A percentile compares a stretch with the other conserved stretches of the same genome.
Conservation (phyloP, 2,113 vertebrate genomes). For the Carassius auratus region DNA sequence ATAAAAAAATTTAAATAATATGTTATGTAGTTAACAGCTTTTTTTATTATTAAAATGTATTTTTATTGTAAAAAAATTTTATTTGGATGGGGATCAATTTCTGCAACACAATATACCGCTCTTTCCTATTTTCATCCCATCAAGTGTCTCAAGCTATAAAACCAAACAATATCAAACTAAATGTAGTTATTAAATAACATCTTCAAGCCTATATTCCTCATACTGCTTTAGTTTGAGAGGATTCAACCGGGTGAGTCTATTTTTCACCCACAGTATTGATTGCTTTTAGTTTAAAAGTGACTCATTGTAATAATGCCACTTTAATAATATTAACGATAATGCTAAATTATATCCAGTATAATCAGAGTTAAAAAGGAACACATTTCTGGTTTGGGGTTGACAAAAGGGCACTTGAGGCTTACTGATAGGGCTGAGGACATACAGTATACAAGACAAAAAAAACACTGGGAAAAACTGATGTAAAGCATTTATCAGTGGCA, state of each 20-base stretch:
- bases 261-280: conserved; percentile 19
- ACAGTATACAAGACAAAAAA: not conserved
- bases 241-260: not conserved
- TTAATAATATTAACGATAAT: conserved; percentile 15
- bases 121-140: conserved; percentile 12
- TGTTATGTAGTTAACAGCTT: not conserved
- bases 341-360: not conserved
- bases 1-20: not conserved
- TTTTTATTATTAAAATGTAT: not conserved
- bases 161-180: conserved; percentile 14
- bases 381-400: conserved; percentile 2
- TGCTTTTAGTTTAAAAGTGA: conserved; percentile 25
- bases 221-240: not conserved
- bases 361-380: conserved; percentile 21
- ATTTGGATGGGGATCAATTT: not conserved
- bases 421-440: not conserved
- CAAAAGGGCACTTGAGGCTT: not conserved
- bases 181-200: conserved; percentile 19
- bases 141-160: conserved; percentile 13
- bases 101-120: not conserved
- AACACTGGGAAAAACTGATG: not conserved
- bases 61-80: no score
- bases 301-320: conserved; percentile 23
- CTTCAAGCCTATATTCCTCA: conserved; percentile 5
- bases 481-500: not conserved